Evolutionary conservation across 2,113 vertebrate genomes (phyloP), one percentile per base, ranked within the genome.

Genomic region (Zingel zingel): DNA sequence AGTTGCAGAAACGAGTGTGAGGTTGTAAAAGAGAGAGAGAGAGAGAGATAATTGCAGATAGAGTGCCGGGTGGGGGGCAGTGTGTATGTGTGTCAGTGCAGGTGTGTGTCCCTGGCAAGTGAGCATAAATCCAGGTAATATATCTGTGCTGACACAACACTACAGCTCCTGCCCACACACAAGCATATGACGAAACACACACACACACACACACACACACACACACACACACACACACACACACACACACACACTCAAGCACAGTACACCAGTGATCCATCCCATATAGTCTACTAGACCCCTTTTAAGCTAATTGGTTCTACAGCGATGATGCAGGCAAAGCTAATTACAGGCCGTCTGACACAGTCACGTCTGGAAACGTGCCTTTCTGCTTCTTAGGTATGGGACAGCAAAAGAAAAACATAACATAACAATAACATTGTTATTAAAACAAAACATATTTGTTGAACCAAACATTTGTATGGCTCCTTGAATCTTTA

Each of bases 221-320:
- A 57, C 47, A 75, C 69, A 72, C 77, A 47, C 57, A 64, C 77
- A 66, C 53, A 30, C 56, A 50, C 47, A 43, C 23, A 67, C 19
- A 53, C 12, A 58, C 47, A 72, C 70, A 72, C 78, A 48, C 57
- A 64, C 78, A 66, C 53, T 13, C 25, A 68, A 8, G 12, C 56
- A 57, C 51, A 66, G 53, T 36, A 70, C 54, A 25, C 57, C 21
- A 69, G 53, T 83, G 66, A 90, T 89, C 79, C 66, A 83, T 90
- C 80, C 85, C 14, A 19, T 73, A 61, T 58, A 74, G 78, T 72
- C 65, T n/a, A 53, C 61, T 30, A 54, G 59, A 83, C 54, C 85
- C 79, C 89, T 90, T 91, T 92, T 92, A 91, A 91, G 76, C 62
- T 91, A 90, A 91, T 91, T 92, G 86, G 65, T 82, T 82, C 79